Base-by-base conservation (phyloP, 1,140 invertebrate genomes). In the Telenomus remus region DNA sequence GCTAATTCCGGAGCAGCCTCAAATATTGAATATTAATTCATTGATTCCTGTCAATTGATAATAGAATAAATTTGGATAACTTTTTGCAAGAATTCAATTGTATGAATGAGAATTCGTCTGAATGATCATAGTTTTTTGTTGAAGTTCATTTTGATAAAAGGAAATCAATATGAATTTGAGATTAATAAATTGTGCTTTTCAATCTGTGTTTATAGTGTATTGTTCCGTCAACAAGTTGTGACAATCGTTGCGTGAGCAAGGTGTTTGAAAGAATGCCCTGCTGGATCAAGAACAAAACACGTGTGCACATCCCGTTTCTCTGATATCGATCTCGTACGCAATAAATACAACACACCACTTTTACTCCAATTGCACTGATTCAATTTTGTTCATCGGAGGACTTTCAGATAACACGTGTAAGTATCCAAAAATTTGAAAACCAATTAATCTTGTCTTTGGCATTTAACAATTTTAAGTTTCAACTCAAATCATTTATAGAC, bases 331-430 rank as follows among this genome's bases (percentile, higher is more conserved):
- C 43, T 54, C 43, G 11, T 43, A 54, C 39, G 1, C 37, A 37
- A 48, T 14, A 57, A 47, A 44, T 47, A 46, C 47, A 48, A 44
- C n/a, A n/a, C 2, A 48, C 47, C 44, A 46, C 55, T 34, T 55
- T 56, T 46, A 27, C 54, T 56, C 42, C 43, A 46, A 33, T 46
- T 57, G 47, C 33, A 33, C 33, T 57, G 44, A 48, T 59, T 44
- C 43, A 44, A 48, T 35, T 37, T 48, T 16, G 8, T 10, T n/a
- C 39, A 43, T 5, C 33, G 4, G n/a, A 43, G 53, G 37, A 55
- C 53, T 16, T 55, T 8, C n/a, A 27, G 6, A 27, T 6, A 27
- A 27, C 19, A 27, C 19, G 5, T 33, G 8, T 37, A 15, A n/a
- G 43, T 55, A 27, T 12, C 43, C 16, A 55, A 43, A 55, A 14